Conservation (phyloP, 1,140 invertebrate species). For the Aplysia californica region DNA sequence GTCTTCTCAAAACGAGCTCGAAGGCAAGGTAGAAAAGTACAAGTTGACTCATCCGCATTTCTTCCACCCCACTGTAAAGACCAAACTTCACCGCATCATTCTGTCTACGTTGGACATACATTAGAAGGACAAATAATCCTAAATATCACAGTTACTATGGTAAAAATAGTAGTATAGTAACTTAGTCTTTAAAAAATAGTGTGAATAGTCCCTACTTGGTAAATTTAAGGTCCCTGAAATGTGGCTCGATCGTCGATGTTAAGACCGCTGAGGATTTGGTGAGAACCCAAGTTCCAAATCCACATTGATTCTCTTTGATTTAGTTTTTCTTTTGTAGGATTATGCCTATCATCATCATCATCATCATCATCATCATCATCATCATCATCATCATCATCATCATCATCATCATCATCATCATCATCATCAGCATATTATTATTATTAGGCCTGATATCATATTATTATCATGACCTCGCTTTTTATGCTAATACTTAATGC, state of each 20-base stretch:
- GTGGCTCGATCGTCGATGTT: neutral
- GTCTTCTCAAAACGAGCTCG: no score
- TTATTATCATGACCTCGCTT: neutral
- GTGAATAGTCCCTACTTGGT: neutral
- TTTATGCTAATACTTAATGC: neutral
- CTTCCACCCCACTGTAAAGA: no score
- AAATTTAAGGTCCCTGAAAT: neutral
- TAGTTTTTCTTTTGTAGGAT: neutral
- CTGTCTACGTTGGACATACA: no score
- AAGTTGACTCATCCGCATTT: no score
- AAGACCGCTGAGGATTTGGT: no score
- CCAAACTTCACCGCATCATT: no score
- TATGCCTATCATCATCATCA: conserved; percentile 12
- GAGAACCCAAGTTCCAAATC: no score
- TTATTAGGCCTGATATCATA: neutral
- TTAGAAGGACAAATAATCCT: no score
- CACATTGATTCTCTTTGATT: no score
- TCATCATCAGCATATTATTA: conserved; percentile 17
- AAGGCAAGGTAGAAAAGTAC: neutral
- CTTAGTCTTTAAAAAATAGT: neutral
- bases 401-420: conserved; percentile 22
- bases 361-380: conserved; percentile 24
- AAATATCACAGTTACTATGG: no score
- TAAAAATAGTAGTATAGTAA: neutral
- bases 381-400: conserved; percentile 25